Conservation (phyloP, 2,888 invertebrate genomes). For the Brassicogethes aeneus region DNA sequence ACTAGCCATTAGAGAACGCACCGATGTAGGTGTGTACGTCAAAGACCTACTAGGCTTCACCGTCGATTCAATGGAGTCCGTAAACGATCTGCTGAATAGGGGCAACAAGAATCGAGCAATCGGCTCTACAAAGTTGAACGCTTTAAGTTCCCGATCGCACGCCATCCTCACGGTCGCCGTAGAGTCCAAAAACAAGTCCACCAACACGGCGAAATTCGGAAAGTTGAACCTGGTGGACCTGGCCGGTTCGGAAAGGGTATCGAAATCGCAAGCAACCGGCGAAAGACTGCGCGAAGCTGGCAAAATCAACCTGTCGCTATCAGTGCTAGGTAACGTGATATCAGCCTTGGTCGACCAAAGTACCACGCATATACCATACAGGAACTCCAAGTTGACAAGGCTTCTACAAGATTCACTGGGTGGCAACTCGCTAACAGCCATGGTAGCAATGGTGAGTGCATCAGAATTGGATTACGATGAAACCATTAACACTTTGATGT, state of each 20-base stretch:
- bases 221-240: slow-evolving; percentile 93
- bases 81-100: slow-evolving; percentile 87
- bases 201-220: slow-evolving; percentile 75
- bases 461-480: slow-evolving; percentile 90
- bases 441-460: slow-evolving; percentile 92
- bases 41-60: slow-evolving; percentile 91
- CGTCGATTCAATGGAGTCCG: slow-evolving; percentile 90
- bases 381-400: slow-evolving; percentile 93
- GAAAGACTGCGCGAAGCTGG: slow-evolving; percentile 88
- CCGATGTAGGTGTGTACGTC: slow-evolving; percentile 92
- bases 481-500: slow-evolving; percentile 86
- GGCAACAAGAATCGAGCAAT: slow-evolving; percentile 87
- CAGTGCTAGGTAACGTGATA: slow-evolving; percentile 93
- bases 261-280: slow-evolving; percentile 88
- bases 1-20: slow-evolving; percentile 85
- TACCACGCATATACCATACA: slow-evolving; percentile 89
- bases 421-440: slow-evolving; percentile 86
- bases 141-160: slow-evolving; percentile 87
- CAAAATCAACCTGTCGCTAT: slow-evolving; percentile 91
- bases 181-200: slow-evolving; percentile 77
- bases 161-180: slow-evolving; percentile 96
- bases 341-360: slow-evolving; percentile 94
- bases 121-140: slow-evolving; percentile 83
- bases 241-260: slow-evolving; percentile 93
- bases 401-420: slow-evolving; percentile 91